Evolutionary conservation across 2,113 vertebrate species (phyloP).

Genomic region (Deroptyus accipitrinus): DNA sequence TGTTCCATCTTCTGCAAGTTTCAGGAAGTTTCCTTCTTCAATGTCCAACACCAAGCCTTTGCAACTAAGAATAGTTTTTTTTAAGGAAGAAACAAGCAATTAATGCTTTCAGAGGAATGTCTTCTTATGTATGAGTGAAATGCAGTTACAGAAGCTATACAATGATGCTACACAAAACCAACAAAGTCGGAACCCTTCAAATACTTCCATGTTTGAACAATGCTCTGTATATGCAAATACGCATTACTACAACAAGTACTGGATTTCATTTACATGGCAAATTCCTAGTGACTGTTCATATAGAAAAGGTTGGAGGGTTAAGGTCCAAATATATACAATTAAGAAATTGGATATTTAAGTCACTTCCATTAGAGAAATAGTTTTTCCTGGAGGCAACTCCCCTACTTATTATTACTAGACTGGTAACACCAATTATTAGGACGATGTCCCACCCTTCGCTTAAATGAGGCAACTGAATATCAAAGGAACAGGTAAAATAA

Average conservation of each 20-base stretch:
- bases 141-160: background rate
- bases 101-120: background rate
- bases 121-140: background rate
- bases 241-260: background rate
- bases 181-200: background rate
- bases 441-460: background rate
- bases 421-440: background rate
- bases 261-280: background rate
- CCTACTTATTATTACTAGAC: background rate
- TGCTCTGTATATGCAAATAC: background rate
- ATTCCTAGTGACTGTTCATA: background rate
- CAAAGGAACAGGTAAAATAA: background rate
- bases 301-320: background rate
- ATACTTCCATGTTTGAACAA: background rate
- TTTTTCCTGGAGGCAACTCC: background rate
- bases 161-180: background rate
- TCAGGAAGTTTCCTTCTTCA: conserved; percentile 92
- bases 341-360: background rate
- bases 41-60: conserved; percentile 93
- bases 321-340: background rate
- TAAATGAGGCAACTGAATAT: background rate
- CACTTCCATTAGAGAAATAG: background rate
- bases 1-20: conserved; percentile 89
- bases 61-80: conserved; percentile 75
- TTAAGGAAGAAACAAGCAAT: background rate